Evolutionary conservation across 2,797 vertebrate genomes (phyloP).

Genomic region (Neosalanx taihuensis): DNA sequence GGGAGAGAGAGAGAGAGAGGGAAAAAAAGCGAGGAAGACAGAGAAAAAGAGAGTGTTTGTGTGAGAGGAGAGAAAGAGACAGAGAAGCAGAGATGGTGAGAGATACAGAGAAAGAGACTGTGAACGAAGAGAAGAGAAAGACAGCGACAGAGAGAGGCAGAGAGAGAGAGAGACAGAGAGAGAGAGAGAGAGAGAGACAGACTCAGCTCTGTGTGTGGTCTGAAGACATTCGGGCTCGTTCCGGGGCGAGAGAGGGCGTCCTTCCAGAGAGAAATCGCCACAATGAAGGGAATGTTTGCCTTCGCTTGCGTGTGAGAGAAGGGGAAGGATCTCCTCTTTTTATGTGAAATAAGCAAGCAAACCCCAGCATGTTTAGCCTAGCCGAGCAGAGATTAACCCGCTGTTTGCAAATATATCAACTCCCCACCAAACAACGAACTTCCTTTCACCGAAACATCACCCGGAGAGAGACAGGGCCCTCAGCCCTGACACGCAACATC

Average conservation of each 20-base stretch:
- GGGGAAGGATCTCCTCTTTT: constrained; percentile 57
- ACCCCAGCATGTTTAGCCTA: constrained; percentile 58
- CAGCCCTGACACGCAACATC: constrained; percentile 27
- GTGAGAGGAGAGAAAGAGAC: constrained; percentile 3
- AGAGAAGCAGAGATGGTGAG: not conserved
- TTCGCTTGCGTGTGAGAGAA: constrained; percentile 60
- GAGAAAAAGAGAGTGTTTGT: too few relatives aligned
- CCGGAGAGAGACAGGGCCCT: constrained; percentile 32
- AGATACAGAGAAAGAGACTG: constrained; percentile 23
- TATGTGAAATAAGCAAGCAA: constrained; percentile 69
- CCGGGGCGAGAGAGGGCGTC: constrained; percentile 62
- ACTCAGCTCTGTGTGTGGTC: constrained; percentile 76
- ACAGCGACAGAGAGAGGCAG: constrained; percentile 19
- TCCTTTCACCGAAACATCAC: constrained; percentile 37
- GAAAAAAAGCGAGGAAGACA: constrained; percentile 23
- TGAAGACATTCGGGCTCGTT: constrained; percentile 72
- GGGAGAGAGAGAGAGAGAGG: not conserved
- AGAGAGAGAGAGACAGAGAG: constrained; percentile 18
- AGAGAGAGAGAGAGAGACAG: constrained; percentile 38
- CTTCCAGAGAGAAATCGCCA: constrained; percentile 64
- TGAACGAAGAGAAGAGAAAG: constrained; percentile 4
- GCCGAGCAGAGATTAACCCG: constrained; percentile 50
- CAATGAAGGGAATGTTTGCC: constrained; percentile 71
- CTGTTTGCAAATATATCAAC: constrained; percentile 63
- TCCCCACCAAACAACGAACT: constrained; percentile 44